Evolutionary conservation across 2,797 vertebrate species (phyloP).

Genomic region (Zalophus californianus): DNA sequence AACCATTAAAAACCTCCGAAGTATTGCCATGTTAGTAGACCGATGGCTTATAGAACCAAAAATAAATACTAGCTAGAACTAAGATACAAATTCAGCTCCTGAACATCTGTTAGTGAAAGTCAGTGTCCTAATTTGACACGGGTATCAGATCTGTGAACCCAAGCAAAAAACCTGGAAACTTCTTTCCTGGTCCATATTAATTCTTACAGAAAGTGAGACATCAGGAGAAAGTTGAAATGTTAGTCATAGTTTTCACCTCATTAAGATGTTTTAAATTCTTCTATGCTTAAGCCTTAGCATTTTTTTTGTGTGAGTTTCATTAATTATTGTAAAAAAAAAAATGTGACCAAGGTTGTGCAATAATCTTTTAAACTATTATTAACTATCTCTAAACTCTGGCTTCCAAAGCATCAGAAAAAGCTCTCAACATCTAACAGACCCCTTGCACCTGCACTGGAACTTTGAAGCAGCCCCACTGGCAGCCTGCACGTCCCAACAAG

Average conservation of each 20-base stretch:
- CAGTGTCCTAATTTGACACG: conserved; percentile 16
- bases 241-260: neutral
- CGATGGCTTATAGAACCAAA: neutral
- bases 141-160: conserved; percentile 18
- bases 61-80: conserved; percentile 57
- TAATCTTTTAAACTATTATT: neutral
- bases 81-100: conserved; percentile 40
- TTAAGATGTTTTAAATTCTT: conserved; percentile 30
- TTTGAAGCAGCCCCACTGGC: neutral
- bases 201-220: neutral
- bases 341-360: neutral
- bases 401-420: neutral
- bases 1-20: conserved; percentile 3
- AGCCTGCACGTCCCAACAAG: neutral
- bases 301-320: neutral
- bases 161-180: neutral
- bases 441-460: neutral
- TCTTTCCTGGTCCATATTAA: neutral
- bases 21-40: neutral
- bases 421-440: neutral
- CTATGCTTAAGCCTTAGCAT: neutral
- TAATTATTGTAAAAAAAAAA: conserved; percentile 22
- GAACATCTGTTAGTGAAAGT: conserved; percentile 33
- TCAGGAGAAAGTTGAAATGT: neutral
- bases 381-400: neutral